Evolutionary conservation across 2,888 invertebrate genomes (phyloP).

Genomic region (Fragum fragum): DNA sequence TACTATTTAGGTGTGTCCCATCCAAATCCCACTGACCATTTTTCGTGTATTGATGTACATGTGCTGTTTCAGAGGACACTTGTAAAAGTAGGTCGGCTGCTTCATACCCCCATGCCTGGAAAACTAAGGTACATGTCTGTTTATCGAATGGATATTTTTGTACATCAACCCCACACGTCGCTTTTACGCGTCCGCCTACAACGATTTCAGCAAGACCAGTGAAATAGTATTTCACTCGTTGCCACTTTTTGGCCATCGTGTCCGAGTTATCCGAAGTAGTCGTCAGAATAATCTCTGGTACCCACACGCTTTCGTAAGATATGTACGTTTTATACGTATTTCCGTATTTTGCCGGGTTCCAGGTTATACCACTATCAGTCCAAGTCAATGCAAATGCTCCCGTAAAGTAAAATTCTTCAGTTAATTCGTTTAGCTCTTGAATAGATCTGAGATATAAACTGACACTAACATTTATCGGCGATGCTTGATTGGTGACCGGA

Average conservation of each 20-base stretch:
- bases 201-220: slow-evolving; percentile 45
- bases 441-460: slow-evolving; percentile 40
- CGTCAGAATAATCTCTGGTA: slow-evolving; percentile 58
- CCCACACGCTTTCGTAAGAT: slow-evolving; percentile 52
- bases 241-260: slow-evolving; percentile 52
- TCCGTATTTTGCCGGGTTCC: slow-evolving; percentile 36
- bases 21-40: slow-evolving; percentile 15
- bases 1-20: not conserved
- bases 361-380: slow-evolving; percentile 43
- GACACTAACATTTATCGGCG: slow-evolving; percentile 30
- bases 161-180: slow-evolving; percentile 55
- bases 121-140: slow-evolving; percentile 48
- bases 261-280: slow-evolving; percentile 55
- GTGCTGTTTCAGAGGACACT: not conserved
- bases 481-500: slow-evolving; percentile 29
- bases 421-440: slow-evolving; percentile 51
- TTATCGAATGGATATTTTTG: slow-evolving; percentile 62
- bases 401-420: slow-evolving; percentile 37
- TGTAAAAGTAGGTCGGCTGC: slow-evolving; percentile 29
- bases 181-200: slow-evolving; percentile 44
- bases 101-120: slow-evolving; percentile 54
- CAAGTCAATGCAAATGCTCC: slow-evolving; percentile 36
- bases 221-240: slow-evolving; percentile 37
- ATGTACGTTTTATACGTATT: not conserved
- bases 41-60: not conserved